Conservation (phyloP, 1,140 invertebrate species). For the Polypedilum vanderplanki region DNA sequence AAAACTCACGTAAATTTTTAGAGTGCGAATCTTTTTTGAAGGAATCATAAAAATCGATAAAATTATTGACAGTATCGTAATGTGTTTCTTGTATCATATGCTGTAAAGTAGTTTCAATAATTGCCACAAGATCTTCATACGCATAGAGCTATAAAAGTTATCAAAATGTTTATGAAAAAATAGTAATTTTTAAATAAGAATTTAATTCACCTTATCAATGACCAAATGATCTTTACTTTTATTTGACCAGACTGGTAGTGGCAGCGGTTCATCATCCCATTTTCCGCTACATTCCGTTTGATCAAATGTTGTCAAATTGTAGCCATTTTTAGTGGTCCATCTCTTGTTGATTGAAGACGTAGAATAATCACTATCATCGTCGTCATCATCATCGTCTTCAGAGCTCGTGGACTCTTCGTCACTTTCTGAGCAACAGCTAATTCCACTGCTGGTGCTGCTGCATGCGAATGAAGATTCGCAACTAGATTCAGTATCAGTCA, state of each 20-base stretch:
- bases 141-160: constrained; percentile 48
- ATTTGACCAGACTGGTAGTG: constrained; percentile 58
- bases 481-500: constrained; percentile 32
- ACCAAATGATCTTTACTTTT: constrained; percentile 45
- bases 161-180: not conserved
- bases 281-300: constrained; percentile 44
- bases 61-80: constrained; percentile 82
- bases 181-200: not conserved
- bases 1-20: constrained; percentile 58
- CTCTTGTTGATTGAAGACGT: constrained; percentile 32
- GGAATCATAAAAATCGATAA: constrained; percentile 68
- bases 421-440: constrained; percentile 8
- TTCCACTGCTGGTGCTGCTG: constrained; percentile 13
- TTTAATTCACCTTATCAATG: constrained; percentile 36
- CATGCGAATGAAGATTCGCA: constrained; percentile 31
- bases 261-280: constrained; percentile 59
- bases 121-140: constrained; percentile 70
- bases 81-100: constrained; percentile 67
- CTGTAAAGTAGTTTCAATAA: constrained; percentile 67
- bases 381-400: constrained; percentile 35
- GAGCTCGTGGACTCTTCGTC: constrained; percentile 2
- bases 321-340: constrained; percentile 40
- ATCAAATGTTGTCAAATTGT: constrained; percentile 43
- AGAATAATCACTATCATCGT: constrained; percentile 30
- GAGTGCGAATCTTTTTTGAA: constrained; percentile 54